Percentiles rank a stretch among this genome's conserved stretches.
Conservation (phyloP, 2,888 invertebrate genomes). For the Scotopteryx bipunctaria region DNA sequence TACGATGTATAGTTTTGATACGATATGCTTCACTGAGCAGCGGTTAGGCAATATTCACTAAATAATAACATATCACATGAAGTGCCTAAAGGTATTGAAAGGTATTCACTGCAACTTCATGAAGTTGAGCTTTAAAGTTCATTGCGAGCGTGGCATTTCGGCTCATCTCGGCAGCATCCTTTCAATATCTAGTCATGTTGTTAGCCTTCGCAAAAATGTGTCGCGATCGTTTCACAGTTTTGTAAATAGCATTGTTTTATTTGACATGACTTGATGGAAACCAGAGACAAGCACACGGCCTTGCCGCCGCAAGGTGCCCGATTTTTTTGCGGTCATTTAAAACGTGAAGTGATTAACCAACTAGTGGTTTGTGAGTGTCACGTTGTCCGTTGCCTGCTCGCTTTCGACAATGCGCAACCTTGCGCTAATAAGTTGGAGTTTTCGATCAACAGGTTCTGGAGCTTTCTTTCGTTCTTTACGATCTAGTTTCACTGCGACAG, state of each 20-base stretch:
- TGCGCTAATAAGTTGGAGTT: conserved; percentile 40
- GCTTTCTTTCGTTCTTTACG: conserved; percentile 59
- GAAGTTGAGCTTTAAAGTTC: conserved; percentile 57
- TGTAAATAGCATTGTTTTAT: conserved; percentile 52
- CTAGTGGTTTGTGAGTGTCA: conserved; percentile 56
- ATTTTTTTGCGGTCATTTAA: conserved; percentile 73
- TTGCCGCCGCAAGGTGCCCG: conserved; percentile 69
- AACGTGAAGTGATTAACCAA: conserved; percentile 70
- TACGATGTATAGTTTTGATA: conserved; percentile 48
- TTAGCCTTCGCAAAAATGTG: conserved; percentile 72
- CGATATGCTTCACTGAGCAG: conserved; percentile 51
- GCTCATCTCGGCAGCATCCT: conserved; percentile 69
- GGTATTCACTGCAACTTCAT: conserved; percentile 30
- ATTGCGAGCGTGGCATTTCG: conserved; percentile 70
- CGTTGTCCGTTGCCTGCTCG: conserved; percentile 50
- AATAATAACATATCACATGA: conserved; percentile 44
- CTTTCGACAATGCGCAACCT: conserved; percentile 62
- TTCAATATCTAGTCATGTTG: conserved; percentile 59
- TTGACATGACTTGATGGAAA: conserved; percentile 62
- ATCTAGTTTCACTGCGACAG: conserved; percentile 60
- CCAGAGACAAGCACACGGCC: conserved; percentile 63
- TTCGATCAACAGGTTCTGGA: conserved; percentile 33
- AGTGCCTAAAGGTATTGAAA: conserved; percentile 34
- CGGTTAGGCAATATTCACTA: conserved; percentile 54
- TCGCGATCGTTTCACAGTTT: conserved; percentile 55